Percentiles rank a stretch among this genome's conserved stretches.
Conservation (phyloP, 2,888 invertebrate species). For the Eristalis tenax region DNA sequence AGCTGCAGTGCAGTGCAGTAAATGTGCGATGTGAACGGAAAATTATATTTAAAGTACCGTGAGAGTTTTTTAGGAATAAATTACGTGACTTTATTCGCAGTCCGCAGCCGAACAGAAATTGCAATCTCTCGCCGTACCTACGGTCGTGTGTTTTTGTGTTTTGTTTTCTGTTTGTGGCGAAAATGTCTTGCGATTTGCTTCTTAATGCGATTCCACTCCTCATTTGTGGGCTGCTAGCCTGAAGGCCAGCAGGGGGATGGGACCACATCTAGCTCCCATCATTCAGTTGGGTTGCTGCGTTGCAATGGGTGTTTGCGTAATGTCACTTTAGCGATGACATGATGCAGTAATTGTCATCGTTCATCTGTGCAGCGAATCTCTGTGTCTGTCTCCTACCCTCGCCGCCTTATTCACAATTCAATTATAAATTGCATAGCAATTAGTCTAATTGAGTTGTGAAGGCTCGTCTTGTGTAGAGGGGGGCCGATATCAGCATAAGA, state of each 20-base stretch:
- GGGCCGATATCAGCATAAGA: not conserved
- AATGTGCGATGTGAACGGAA: conserved; percentile 79
- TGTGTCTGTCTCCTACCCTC: not conserved
- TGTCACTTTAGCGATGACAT: conserved; percentile 7
- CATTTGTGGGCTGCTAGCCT: conserved; percentile 18
- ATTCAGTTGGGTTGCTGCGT: not conserved
- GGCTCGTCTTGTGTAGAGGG: not conserved
- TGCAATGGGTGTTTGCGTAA: conserved; percentile 35
- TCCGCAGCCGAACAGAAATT: conserved; percentile 66
- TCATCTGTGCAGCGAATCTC: not conserved
- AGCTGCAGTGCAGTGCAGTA: conserved; percentile 77
- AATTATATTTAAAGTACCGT: conserved; percentile 72
- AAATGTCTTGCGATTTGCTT: conserved; percentile 52
- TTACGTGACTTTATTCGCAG: conserved; percentile 72
- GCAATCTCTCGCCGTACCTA: conserved; percentile 49
- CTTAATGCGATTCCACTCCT: conserved; percentile 47
- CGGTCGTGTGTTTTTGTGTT: conserved; percentile 2
- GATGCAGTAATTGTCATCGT: conserved; percentile 26
- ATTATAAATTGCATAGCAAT: conserved; percentile 38
- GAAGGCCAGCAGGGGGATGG: not conserved
- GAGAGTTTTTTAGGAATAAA: conserved; percentile 73
- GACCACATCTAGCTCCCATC: not conserved
- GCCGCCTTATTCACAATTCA: not conserved
- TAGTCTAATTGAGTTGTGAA: conserved; percentile 40
- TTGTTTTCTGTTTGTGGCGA: conserved; percentile 31